Percentiles rank a stretch among this genome's conserved stretches.
Evolutionary conservation across 2,797 vertebrate genomes (phyloP).

Genomic region (Tamandua tetradactyla): DNA sequence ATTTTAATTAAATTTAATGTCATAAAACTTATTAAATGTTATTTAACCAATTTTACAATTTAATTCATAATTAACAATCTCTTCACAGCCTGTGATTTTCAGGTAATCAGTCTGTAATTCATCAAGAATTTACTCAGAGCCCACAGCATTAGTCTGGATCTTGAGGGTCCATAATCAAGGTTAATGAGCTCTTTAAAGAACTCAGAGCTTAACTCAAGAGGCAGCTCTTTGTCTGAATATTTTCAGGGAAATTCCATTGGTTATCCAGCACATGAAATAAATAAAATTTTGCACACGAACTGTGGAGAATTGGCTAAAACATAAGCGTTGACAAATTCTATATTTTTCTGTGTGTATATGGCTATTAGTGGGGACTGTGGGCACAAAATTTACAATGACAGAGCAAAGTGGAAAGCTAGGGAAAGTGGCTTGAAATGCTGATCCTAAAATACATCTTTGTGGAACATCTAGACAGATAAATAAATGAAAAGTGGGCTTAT

Average conservation of each 20-base stretch:
- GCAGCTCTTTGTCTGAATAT: conserved; percentile 44
- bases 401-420: neutral
- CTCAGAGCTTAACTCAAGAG: conserved; percentile 15
- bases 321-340: neutral
- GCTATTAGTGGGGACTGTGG: neutral
- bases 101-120: conserved; percentile 56
- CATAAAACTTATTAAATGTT: conserved; percentile 27
- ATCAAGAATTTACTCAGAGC: neutral
- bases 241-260: neutral
- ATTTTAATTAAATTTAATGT: conserved; percentile 56
- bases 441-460: neutral
- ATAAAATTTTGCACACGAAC: neutral
- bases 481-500: conserved; percentile 3
- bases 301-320: neutral
- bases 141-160: neutral
- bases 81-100: conserved; percentile 41
- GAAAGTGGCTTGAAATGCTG: neutral
- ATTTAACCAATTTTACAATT: conserved; percentile 57
- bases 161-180: conserved; percentile 39
- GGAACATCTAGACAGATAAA: neutral
- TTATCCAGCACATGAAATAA: neutral
- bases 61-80: conserved; percentile 41
- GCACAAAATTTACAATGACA: neutral
- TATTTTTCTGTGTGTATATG: neutral
- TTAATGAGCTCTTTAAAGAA: conserved; percentile 48